phyloP scores from a whole-genome alignment of 2,113 vertebrate species.

The Gobiocypris rarus region DNA sequence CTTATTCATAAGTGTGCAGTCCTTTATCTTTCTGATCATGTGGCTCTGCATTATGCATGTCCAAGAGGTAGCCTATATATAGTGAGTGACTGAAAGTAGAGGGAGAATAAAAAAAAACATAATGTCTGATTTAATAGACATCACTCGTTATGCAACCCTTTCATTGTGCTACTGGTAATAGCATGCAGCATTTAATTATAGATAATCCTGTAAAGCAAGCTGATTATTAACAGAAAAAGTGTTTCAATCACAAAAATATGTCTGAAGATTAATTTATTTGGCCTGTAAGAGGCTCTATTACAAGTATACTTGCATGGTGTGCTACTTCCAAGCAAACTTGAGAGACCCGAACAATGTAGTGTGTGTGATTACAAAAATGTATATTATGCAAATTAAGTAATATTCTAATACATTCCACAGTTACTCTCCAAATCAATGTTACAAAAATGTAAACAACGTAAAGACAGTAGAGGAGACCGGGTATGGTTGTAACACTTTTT shows the following conservation, averaged over 20 bases:
- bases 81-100: neutral
- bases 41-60: conserved; percentile 6
- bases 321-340: neutral
- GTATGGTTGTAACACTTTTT: too few species aligned
- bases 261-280: neutral
- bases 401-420: too few species aligned
- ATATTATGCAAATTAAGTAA: too few species aligned
- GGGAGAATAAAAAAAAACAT: neutral
- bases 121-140: neutral
- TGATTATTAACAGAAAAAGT: neutral
- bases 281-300: neutral
- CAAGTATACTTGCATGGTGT: neutral
- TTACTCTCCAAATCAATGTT: too few species aligned
- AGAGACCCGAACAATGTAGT: too few species aligned
- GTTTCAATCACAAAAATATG: neutral
- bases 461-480: too few species aligned
- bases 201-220: neutral
- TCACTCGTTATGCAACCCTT: neutral
- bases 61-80: neutral
- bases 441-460: too few species aligned
- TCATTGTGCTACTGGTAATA: conserved; percentile 6
- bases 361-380: too few species aligned
- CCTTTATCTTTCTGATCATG: neutral
- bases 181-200: neutral
- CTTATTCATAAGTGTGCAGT: conserved; percentile 34